These are phyloP conservation scores for Napeogenes inachia DNA, from an alignment of 2,888 invertebrate species.

Conservation along the genomic window DNA sequence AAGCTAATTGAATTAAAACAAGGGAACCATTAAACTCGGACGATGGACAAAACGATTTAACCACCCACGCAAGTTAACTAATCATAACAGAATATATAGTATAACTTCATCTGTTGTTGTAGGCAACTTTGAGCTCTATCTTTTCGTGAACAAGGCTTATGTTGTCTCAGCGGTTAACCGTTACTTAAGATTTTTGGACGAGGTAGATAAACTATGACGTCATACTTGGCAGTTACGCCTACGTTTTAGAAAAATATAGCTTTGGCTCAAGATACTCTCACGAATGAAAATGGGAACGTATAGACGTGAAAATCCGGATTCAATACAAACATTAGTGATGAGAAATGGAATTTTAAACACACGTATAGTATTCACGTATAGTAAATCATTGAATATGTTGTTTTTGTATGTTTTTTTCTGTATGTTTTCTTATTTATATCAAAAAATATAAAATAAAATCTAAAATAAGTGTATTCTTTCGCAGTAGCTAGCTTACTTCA, in stretches of 20 bases:
- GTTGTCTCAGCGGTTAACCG: constrained; percentile 18
- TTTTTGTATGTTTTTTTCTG: neutral
- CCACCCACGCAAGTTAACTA: constrained; percentile 28
- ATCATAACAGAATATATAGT: constrained; percentile 6
- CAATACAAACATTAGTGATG: constrained; percentile 6
- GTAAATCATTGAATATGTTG: neutral
- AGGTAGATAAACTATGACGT: constrained; percentile 21
- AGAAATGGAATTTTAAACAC: neutral
- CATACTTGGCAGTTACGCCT: constrained; percentile 24
- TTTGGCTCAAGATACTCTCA: constrained; percentile 10
- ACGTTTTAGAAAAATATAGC: constrained; percentile 23
- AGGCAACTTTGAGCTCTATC: constrained; percentile 12
- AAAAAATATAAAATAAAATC: too few relatives aligned
- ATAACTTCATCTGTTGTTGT: constrained; percentile 2
- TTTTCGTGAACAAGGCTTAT: constrained; percentile 14
- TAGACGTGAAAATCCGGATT: constrained; percentile 7
- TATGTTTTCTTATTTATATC: too few relatives aligned
- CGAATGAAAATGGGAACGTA: constrained; percentile 16
- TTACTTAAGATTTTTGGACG: constrained; percentile 20
- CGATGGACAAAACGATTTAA: constrained; percentile 27
- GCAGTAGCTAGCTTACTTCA: too few relatives aligned
- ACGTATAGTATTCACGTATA: neutral
- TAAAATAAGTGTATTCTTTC: too few relatives aligned
- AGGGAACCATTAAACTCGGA: constrained; percentile 27
- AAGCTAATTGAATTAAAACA: constrained; percentile 29